Percentiles rank a stretch among this genome's conserved stretches.
These are phyloP conservation scores for Steatocranus sp. DNA, from an alignment of 2,797 vertebrate species.

Conservation along the genomic window DNA sequence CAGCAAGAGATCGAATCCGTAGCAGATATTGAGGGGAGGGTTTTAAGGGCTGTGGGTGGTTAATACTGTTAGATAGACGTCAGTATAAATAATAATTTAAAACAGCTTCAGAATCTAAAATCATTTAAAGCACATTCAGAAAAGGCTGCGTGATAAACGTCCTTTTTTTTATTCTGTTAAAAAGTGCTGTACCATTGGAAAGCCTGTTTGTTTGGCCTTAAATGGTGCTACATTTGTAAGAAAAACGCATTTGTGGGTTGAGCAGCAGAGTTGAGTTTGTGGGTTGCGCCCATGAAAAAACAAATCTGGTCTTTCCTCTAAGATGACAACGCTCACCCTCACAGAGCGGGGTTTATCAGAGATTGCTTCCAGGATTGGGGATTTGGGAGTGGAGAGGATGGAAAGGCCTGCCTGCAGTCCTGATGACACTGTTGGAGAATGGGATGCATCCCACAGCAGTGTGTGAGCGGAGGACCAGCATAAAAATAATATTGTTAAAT, in stretches of 20 bases:
- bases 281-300: background rate
- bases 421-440: background rate
- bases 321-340: background rate
- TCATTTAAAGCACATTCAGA: background rate
- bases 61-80: background rate
- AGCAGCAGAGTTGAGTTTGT: background rate
- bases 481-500: background rate
- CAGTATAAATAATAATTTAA: background rate
- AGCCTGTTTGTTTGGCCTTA: background rate
- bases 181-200: background rate
- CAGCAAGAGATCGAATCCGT: background rate
- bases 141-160: rapidly evolving
- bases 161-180: background rate
- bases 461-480: background rate
- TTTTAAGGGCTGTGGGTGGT: background rate
- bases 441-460: background rate
- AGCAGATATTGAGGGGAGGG: background rate
- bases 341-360: background rate
- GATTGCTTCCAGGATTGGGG: background rate
- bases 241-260: background rate
- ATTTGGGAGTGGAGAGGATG: background rate
- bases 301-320: background rate
- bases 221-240: rapidly evolving
- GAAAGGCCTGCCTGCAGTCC: background rate
- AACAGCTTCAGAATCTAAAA: background rate